Evolutionary conservation across 1,140 invertebrate genomes (phyloP), one percentile per base, ranked within the genome.

Genomic region (Cydia amplana): DNA sequence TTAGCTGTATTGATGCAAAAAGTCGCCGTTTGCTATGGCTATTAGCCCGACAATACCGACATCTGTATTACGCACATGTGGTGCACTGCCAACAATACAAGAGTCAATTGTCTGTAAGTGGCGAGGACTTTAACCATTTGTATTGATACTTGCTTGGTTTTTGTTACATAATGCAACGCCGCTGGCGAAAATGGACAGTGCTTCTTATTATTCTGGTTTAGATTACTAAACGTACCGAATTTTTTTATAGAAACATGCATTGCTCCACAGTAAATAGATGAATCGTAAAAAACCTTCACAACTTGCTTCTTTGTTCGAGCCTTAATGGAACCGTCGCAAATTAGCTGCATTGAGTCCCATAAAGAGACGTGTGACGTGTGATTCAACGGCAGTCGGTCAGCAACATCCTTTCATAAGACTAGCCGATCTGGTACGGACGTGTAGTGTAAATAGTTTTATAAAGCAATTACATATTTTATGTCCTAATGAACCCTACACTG

Each of bases 1-100:
- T n/a, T n/a, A n/a, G n/a, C n/a, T 51, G 18, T 60, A 23, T 60
- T 12, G 20, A 23, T 23, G 55, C 18, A 23, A 60, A 60, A 60
- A 60, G n/a, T 18, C 51, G 51, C 16, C 51, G n/a, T 55, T 55
- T 18, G 51, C n/a, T 6, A 18, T 18, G 51, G 51, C 51, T 18
- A 55, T 23, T 60, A 60, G 18, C 5, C 55, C 7, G 18, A 60
- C 55, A 60, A 23, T 60, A 18, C 55, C 18, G 55, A 60, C 10
- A 60, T 60, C 55, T 20, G 55, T 60, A 60, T 23, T 23, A 23
- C 18, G 55, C 55, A 60, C 55, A 20, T 60, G 55, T 60, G 55
- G 55, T 23, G 55, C 20, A 60, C 1, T 60, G 55, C 9, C 20
- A 60, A 60, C 18, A 60, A 60, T 60, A 60, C 20, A 23, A 2